A percentile compares a stretch with the other conserved stretches of the same genome.
phyloP scores from a whole-genome alignment of 2,888 invertebrate species.

The Syrista parreyssii region DNA sequence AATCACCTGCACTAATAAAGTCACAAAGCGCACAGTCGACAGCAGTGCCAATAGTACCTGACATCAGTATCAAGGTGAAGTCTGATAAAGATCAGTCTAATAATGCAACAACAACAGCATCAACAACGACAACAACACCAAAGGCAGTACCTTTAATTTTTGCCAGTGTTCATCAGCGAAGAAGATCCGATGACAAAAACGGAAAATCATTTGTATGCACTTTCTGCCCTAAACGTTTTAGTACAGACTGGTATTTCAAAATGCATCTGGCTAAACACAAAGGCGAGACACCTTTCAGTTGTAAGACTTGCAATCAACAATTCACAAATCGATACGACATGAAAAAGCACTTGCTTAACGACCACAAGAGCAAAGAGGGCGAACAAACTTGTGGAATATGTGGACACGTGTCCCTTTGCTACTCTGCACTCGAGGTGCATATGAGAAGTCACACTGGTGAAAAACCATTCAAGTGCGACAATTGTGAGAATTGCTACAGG shows the following conservation, averaged over 20 bases:
- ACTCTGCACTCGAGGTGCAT: slow-evolving; percentile 36
- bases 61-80: slow-evolving; percentile 1
- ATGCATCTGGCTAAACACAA: slow-evolving; percentile 56
- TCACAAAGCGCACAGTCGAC: neutral
- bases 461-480: slow-evolving; percentile 31
- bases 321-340: slow-evolving; percentile 51
- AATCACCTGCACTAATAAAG: neutral
- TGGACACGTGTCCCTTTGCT: slow-evolving; percentile 26
- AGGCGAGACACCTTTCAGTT: slow-evolving; percentile 49
- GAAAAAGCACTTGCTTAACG: slow-evolving; percentile 47
- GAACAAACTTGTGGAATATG: slow-evolving; percentile 40
- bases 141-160: neutral
- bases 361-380: slow-evolving; percentile 37
- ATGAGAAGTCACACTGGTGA: slow-evolving; percentile 25
- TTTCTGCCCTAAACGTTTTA: slow-evolving; percentile 54
- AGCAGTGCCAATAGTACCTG: neutral
- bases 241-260: slow-evolving; percentile 60
- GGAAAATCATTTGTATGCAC: slow-evolving; percentile 45
- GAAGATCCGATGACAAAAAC: slow-evolving; percentile 14
- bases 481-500: slow-evolving; percentile 31
- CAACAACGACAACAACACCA: neutral
- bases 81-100: slow-evolving; percentile 1
- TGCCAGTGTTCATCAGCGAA: slow-evolving; percentile 7
- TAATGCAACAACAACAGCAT: neutral
- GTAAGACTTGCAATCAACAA: slow-evolving; percentile 49